Conservation (phyloP, 1,140 invertebrate species). For the Caenorhabditis inopinata region DNA sequence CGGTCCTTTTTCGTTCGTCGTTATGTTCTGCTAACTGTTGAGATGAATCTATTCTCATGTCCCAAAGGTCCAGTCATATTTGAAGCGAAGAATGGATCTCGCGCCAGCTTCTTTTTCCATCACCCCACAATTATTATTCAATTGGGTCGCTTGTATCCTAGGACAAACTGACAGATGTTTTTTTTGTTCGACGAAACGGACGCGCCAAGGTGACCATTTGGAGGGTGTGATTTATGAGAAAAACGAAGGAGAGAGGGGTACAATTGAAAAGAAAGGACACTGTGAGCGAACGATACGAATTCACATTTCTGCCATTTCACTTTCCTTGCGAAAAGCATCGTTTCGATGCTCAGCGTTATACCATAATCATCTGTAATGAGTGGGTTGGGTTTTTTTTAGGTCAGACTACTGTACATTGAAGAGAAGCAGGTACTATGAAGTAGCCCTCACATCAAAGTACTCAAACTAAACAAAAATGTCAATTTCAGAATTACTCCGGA, state of each 20-base stretch:
- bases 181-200: not conserved
- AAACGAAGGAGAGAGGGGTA: not conserved
- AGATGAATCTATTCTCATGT: too few species aligned
- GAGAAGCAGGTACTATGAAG: too few species aligned
- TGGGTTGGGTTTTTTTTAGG: not conserved
- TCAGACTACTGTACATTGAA: too few species aligned
- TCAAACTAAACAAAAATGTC: not conserved
- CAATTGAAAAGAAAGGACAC: not conserved
- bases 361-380: not conserved
- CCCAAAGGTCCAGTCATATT: too few species aligned
- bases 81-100: too few species aligned
- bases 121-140: slow-evolving; percentile 27
- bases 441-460: not conserved
- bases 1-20: too few species aligned
- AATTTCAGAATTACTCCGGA: too few species aligned
- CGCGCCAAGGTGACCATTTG: slow-evolving; percentile 29
- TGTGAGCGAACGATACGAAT: not conserved
- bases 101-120: not conserved
- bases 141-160: not conserved
- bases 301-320: not conserved
- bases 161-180: slow-evolving; percentile 22
- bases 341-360: not conserved
- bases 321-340: not conserved
- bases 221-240: slow-evolving; percentile 29
- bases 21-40: too few species aligned